phyloP scores from a whole-genome alignment of 2,888 invertebrate genomes.

The Pogonocherus hispidulus region DNA sequence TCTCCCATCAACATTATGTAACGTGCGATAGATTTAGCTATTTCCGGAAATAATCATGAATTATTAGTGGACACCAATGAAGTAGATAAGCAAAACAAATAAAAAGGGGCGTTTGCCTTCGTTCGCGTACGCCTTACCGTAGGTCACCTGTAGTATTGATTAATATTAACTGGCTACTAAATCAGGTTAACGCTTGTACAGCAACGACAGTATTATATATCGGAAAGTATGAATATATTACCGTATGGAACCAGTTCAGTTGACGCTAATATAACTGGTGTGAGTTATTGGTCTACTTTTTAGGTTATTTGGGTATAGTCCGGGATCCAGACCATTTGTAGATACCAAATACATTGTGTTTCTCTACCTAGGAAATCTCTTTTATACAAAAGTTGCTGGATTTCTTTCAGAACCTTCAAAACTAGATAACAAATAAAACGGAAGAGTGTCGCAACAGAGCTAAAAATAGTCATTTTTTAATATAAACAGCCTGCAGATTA shows the following conservation, averaged over 20 bases:
- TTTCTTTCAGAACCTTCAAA: too few species aligned
- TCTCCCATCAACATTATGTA: too few species aligned
- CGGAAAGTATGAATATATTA: conserved; percentile 29
- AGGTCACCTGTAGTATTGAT: conserved; percentile 24
- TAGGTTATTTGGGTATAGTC: background rate
- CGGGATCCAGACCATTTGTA: background rate
- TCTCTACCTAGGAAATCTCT: too few species aligned
- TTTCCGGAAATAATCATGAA: too few species aligned
- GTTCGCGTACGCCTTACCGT: background rate
- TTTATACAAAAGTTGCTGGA: too few species aligned
- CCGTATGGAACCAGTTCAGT: conserved; percentile 12
- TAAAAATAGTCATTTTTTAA: too few species aligned
- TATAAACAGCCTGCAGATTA: too few species aligned
- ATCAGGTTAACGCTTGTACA: conserved; percentile 26
- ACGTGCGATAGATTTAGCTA: too few species aligned
- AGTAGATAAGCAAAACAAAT: conserved; percentile 19
- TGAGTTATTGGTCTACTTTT: conserved; percentile 12
- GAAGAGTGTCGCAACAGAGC: too few species aligned
- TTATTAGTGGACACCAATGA: background rate
- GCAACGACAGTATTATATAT: conserved; percentile 8
- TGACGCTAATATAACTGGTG: conserved; percentile 19
- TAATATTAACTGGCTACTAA: conserved; percentile 20
- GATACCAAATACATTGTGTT: too few species aligned
- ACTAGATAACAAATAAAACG: too few species aligned
- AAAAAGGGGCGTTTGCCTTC: background rate